Percentiles rank a stretch among this genome's conserved stretches.
Evolutionary conservation across 2,113 vertebrate genomes (phyloP).

Genomic region (Neolamprologus brichardi): DNA sequence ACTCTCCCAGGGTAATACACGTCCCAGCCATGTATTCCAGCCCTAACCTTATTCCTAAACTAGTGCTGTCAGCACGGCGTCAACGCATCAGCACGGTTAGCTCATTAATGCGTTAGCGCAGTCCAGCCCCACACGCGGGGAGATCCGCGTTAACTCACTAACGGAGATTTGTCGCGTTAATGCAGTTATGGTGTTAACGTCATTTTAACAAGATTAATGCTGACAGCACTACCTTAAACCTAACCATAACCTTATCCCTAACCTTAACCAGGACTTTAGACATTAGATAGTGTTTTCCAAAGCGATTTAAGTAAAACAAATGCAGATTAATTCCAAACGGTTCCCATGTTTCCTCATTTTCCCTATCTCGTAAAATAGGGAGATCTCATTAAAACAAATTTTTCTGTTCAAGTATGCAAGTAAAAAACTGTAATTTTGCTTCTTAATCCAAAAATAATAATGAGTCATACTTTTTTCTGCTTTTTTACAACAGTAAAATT

Average conservation of each 20-base stretch:
- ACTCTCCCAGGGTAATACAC: not conserved
- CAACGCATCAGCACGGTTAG: rapidly evolving
- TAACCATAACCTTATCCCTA: rapidly evolving
- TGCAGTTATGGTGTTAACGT: rapidly evolving
- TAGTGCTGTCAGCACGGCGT: not conserved
- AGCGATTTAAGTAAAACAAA: rapidly evolving
- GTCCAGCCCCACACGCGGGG: rapidly evolving
- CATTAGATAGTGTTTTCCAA: not conserved
- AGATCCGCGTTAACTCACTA: not conserved
- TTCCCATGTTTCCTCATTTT: not conserved
- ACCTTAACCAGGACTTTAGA: not conserved
- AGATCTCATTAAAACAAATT: not conserved
- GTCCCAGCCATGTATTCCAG: not conserved
- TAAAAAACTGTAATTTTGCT: not conserved
- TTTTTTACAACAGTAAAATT: not conserved
- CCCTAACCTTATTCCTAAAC: not conserved
- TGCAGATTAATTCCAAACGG: not conserved
- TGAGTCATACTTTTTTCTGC: rapidly evolving
- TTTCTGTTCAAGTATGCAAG: rapidly evolving
- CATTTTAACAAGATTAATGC: not conserved
- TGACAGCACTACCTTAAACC: not conserved
- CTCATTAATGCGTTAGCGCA: not conserved
- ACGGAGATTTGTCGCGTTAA: rapidly evolving
- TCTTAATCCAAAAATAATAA: not conserved
- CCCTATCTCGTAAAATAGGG: not conserved